Conservation (phyloP, 1,140 invertebrate species). For the Drosophila melanica region DNA sequence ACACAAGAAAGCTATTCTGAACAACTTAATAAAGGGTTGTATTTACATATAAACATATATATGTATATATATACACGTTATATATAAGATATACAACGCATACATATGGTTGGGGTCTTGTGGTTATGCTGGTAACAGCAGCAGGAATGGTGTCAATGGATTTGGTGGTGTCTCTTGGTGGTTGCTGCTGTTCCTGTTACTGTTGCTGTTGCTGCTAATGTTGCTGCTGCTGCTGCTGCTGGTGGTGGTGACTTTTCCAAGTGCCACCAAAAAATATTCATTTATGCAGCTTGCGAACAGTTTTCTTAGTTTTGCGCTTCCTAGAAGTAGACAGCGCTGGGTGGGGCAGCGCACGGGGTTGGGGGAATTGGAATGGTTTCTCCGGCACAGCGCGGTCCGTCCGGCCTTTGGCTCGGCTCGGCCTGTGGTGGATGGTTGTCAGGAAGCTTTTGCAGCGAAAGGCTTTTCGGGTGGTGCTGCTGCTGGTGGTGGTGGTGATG, state of each 20-base stretch:
- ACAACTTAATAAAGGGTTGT: conserved; percentile 26
- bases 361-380: neutral
- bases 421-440: neutral
- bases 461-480: neutral
- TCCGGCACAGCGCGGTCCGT: too few relatives aligned
- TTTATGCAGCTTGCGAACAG: conserved; percentile 23
- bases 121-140: conserved; percentile 19
- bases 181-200: conserved; percentile 11
- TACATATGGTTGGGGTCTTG: conserved; percentile 3
- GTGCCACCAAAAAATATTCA: conserved; percentile 24
- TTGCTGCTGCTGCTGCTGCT: neutral
- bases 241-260: conserved; percentile 32
- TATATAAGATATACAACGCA: neutral
- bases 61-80: neutral
- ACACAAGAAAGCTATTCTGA: neutral
- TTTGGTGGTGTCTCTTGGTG: conserved; percentile 33
- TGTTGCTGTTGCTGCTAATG: neutral
- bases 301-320: conserved; percentile 17
- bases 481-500: neutral
- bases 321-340: neutral
- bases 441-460: conserved; percentile 4
- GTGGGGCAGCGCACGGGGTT: neutral
- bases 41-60: neutral
- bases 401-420: too few relatives aligned
- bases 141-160: conserved; percentile 28